These are phyloP conservation scores for Pithys albifrons DNA, from an alignment of 2,113 vertebrate species.

Conservation along the genomic window DNA sequence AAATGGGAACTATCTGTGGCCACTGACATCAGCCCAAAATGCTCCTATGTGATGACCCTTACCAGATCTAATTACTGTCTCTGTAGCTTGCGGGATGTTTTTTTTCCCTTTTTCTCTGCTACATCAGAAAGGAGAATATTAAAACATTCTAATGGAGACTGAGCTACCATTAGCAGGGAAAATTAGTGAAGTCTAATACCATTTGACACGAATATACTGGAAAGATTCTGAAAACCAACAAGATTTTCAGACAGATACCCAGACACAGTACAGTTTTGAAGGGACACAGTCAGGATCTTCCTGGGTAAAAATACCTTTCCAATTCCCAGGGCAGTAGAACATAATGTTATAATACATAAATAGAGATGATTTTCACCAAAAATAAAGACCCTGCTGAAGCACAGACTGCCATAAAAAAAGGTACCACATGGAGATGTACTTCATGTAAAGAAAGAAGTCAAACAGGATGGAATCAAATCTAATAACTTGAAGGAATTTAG, in stretches of 20 bases:
- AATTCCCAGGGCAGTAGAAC: background rate
- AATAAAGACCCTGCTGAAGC: background rate
- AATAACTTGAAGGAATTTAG: background rate
- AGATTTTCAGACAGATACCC: background rate
- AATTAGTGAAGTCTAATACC: background rate
- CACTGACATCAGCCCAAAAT: background rate
- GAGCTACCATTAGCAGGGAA: background rate
- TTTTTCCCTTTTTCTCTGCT: background rate
- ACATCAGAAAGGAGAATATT: background rate
- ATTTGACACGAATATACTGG: background rate
- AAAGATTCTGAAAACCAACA: background rate
- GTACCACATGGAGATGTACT: fast-evolving
- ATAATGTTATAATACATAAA: background rate
- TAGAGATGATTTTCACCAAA: background rate
- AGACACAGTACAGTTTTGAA: background rate
- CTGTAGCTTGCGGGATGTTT: background rate
- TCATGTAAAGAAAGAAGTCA: background rate
- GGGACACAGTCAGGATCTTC: background rate
- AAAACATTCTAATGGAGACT: background rate
- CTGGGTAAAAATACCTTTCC: background rate
- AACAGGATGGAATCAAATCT: background rate
- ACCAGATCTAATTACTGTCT: background rate
- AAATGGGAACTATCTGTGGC: background rate
- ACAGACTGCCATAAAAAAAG: background rate
- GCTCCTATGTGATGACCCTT: background rate